A percentile compares a stretch with the other conserved stretches of the same genome.
phyloP scores from a whole-genome alignment of 2,888 invertebrate genomes.

The Gryllus longicercus region DNA sequence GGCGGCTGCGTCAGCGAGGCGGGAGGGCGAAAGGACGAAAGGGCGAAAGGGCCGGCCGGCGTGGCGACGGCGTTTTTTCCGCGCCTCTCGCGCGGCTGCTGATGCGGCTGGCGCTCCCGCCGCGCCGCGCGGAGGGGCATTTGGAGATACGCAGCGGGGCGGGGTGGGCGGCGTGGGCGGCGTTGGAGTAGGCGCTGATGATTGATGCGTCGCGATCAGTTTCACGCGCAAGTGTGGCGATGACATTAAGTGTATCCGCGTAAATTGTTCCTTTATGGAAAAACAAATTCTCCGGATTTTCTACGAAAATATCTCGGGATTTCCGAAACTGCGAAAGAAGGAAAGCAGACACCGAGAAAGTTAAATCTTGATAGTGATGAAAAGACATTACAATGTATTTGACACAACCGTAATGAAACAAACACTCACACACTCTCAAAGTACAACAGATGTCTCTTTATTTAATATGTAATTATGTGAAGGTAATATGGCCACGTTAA shows the following conservation, averaged over 20 bases:
- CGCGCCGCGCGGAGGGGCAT: not conserved
- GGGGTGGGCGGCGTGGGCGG: not conserved
- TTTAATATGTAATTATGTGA: too few species aligned
- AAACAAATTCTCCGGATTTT: not conserved
- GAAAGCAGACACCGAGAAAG: too few species aligned
- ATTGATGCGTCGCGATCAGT: not conserved
- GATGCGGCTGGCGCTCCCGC: not conserved
- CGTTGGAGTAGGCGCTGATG: not conserved
- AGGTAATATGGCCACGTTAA: too few species aligned
- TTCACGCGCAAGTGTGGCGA: not conserved
- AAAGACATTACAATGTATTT: too few species aligned
- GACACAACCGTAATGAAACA: too few species aligned
- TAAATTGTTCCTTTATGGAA: not conserved
- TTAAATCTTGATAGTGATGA: too few species aligned
- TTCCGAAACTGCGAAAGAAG: too few species aligned
- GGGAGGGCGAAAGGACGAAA: too few species aligned
- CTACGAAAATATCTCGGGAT: too few species aligned
- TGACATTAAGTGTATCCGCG: not conserved
- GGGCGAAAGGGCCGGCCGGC: not conserved
- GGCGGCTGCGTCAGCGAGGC: too few species aligned
- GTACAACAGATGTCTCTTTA: too few species aligned
- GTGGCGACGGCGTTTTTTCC: not conserved
- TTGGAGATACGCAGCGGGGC: not conserved
- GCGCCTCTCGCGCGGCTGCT: not conserved
- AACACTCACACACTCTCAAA: too few species aligned